Percentiles rank a stretch among this genome's conserved stretches.
phyloP scores from a whole-genome alignment of 2,113 vertebrate species.

The Sciurus niger region DNA sequence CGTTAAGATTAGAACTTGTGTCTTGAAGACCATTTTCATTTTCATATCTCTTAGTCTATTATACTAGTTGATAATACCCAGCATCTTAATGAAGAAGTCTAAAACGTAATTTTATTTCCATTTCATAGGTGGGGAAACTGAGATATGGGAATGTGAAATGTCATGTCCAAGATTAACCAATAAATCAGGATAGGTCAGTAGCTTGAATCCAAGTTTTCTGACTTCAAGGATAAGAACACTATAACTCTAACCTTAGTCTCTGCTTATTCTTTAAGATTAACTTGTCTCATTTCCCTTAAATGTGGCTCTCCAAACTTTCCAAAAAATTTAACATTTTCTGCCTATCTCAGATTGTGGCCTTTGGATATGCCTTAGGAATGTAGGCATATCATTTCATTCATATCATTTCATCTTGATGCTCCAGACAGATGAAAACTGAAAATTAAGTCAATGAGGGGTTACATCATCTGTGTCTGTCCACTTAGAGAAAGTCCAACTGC shows the following conservation, averaged over 20 bases:
- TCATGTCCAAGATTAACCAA: not conserved
- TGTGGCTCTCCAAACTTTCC: not conserved
- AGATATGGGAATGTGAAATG: not conserved
- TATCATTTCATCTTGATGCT: not conserved
- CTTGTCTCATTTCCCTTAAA: not conserved
- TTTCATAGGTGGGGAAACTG: not conserved
- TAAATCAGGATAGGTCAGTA: not conserved
- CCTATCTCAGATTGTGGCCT: not conserved
- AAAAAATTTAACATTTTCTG: not conserved
- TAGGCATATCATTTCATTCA: not conserved
- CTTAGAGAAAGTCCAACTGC: not conserved
- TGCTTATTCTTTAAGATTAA: conserved; percentile 5
- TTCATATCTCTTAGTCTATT: not conserved
- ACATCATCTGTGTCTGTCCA: not conserved
- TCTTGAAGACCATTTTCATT: not conserved
- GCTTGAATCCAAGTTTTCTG: not conserved
- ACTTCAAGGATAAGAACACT: not conserved
- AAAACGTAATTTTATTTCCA: not conserved
- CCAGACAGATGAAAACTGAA: not conserved
- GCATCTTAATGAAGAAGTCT: not conserved
- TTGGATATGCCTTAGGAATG: not conserved
- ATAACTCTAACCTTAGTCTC: not conserved
- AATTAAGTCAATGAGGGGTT: not conserved
- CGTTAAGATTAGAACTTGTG: not conserved
- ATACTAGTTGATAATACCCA: not conserved